Evolutionary conservation across 2,113 vertebrate genomes (phyloP), one percentile per base, ranked within the genome.

Genomic region (Python bivittatus): DNA sequence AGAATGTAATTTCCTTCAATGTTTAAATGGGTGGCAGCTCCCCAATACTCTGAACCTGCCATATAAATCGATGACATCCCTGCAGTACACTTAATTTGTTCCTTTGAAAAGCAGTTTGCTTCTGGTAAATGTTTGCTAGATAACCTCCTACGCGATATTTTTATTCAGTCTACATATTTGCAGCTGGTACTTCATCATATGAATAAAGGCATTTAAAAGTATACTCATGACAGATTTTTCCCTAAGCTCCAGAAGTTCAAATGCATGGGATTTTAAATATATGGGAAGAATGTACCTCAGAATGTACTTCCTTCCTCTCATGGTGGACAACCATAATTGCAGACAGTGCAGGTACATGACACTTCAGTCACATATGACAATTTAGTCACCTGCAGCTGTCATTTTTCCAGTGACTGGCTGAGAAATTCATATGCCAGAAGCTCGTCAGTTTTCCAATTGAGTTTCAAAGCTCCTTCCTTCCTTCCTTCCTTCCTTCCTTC

Each of bases 1-100:
- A 79, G 93, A 92, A 94, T 96, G 92, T 94, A 96, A 96, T 94
- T 94, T 95, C 48, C 94, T 93, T 93, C 64, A 92, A 84, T 93
- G 88, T 91, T 95, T 94, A 94, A 95, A 94, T 94, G 57, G 58
- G 48, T 33, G 92, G 23, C 25, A 86, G 88, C 91, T 56, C 2
- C 29, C 38, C 15, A 68, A 88, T 91, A 91, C 42, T 88, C 48
- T 72, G 6, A 52, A 91, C 84, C 13, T 92, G 29, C 52, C 8
- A 92, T 23, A 94, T 87, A 90, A 92, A 95, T 95, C 61, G 89
- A 25, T 84, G 89, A 42, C 68, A 54, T 83, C 22, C 53, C 29
- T 58, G 79, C 83, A 91, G 52, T 88, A 56, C 68, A 88, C 57
- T 91, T 93, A 88, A 91, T 91, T 88, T 84, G 90, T n/a, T 48